Conservation (phyloP, 2,113 vertebrate species). For the Struthidea cinerea region DNA sequence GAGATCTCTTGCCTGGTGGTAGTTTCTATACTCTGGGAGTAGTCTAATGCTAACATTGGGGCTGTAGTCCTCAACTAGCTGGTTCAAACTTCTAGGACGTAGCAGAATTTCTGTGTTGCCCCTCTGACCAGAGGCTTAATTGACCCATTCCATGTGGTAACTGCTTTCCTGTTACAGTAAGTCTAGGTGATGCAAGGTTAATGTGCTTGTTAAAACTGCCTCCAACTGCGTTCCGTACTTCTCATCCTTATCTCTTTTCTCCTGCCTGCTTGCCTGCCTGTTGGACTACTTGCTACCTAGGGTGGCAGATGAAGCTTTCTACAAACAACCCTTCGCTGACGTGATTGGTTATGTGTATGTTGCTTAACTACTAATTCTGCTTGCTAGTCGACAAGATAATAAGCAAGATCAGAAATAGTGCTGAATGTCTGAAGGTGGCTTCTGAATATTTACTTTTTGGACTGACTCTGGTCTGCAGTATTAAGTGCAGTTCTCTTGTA, state of each 20-base stretch:
- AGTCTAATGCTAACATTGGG: neutral
- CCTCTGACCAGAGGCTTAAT: neutral
- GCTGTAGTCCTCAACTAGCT: neutral
- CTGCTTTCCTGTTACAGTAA: neutral
- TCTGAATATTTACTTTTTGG: neutral
- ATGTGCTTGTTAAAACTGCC: constrained; percentile 10
- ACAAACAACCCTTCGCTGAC: constrained; percentile 99
- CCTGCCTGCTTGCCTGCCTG: constrained; percentile 85
- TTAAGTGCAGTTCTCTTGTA: neutral
- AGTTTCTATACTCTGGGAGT: neutral
- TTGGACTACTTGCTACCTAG: constrained; percentile 87
- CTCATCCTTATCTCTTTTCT: constrained; percentile 87
- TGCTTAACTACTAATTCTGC: constrained; percentile 88
- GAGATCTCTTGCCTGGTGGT: neutral
- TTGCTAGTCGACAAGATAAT: constrained; percentile 34
- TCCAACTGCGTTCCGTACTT: constrained; percentile 63
- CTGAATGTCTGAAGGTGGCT: neutral
- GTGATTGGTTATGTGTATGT: constrained; percentile 99
- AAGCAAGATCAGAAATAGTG: neutral
- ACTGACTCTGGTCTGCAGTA: neutral
- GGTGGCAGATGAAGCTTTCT: constrained; percentile 99
- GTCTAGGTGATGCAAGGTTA: neutral
- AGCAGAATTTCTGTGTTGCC: neutral
- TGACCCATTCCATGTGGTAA: neutral
- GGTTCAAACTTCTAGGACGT: neutral